Conservation (phyloP, 2,888 invertebrate species). For the Tipula helvola region DNA sequence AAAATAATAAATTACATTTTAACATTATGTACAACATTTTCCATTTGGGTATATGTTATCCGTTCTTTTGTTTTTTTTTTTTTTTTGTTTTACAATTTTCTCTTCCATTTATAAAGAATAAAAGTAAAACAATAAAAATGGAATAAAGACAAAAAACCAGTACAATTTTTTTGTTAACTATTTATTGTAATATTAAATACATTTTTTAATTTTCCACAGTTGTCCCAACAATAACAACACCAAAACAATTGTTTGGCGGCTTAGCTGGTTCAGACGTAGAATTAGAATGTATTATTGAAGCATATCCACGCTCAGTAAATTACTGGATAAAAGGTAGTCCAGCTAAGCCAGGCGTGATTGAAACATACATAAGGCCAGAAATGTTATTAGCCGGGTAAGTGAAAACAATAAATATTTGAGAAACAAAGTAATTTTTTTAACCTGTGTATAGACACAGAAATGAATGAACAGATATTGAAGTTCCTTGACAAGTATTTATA, state of each 20-base stretch:
- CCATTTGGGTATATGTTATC: background rate
- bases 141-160: background rate
- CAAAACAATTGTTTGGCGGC: slow-evolving; percentile 13
- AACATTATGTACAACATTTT: background rate
- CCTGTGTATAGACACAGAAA: no score
- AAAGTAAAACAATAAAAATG: background rate
- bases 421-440: background rate
- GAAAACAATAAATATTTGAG: background rate
- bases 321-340: slow-evolving; percentile 15
- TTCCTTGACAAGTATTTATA: no score
- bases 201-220: slow-evolving; percentile 6
- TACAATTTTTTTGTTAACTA: background rate
- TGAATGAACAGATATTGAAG: no score
- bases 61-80: no score
- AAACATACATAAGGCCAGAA: slow-evolving; percentile 9
- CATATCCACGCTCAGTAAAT: slow-evolving; percentile 14
- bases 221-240: slow-evolving; percentile 13
- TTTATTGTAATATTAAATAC: no score
- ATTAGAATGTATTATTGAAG: slow-evolving; percentile 13
- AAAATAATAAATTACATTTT: background rate
- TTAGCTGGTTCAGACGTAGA: slow-evolving; percentile 12
- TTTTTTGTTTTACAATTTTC: background rate
- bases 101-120: background rate
- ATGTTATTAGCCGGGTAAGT: slow-evolving; percentile 14
- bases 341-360: background rate